Evolutionary conservation across 2,113 vertebrate species (phyloP).

Genomic region (Myocastor coypus): DNA sequence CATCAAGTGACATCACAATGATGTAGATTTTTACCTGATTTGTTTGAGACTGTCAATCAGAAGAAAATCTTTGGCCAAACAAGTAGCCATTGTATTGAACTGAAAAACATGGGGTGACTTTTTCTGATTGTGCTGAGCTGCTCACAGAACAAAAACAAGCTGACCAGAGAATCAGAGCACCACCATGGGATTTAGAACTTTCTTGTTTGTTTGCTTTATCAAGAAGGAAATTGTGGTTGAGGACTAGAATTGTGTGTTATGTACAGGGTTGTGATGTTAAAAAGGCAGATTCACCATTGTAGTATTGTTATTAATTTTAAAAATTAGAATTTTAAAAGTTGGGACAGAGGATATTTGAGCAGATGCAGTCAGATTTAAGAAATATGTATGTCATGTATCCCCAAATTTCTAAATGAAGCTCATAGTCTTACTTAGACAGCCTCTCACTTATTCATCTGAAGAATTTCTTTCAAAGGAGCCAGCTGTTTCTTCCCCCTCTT

Average conservation of each 20-base stretch:
- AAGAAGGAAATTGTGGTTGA: neutral
- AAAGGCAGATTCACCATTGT: neutral
- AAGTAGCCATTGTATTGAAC: conserved; percentile 40
- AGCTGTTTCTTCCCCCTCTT: neutral
- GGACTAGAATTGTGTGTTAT: neutral
- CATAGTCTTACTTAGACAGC: neutral
- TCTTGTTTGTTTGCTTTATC: conserved; percentile 25
- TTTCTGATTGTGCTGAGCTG: neutral
- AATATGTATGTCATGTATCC: neutral
- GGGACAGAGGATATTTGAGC: neutral
- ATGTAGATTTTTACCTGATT: conserved; percentile 62
- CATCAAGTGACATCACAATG: conserved; percentile 37
- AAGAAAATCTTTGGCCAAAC: conserved; percentile 53
- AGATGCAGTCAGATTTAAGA: conserved; percentile 1
- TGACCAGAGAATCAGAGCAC: neutral
- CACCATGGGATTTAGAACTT: neutral
- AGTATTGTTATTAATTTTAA: conserved; percentile 38
- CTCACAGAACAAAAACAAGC: neutral
- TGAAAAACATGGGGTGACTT: neutral
- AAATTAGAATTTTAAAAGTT: neutral
- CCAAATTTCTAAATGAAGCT: neutral
- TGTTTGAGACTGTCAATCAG: conserved; percentile 46
- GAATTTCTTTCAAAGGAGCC: neutral
- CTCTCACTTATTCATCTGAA: conserved; percentile 36
- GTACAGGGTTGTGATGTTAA: neutral